These are phyloP conservation scores for Heliocidaris erythrogramma DNA, from an alignment of 35 echinoderm and acorn worm species.

Conservation along the genomic window DNA sequence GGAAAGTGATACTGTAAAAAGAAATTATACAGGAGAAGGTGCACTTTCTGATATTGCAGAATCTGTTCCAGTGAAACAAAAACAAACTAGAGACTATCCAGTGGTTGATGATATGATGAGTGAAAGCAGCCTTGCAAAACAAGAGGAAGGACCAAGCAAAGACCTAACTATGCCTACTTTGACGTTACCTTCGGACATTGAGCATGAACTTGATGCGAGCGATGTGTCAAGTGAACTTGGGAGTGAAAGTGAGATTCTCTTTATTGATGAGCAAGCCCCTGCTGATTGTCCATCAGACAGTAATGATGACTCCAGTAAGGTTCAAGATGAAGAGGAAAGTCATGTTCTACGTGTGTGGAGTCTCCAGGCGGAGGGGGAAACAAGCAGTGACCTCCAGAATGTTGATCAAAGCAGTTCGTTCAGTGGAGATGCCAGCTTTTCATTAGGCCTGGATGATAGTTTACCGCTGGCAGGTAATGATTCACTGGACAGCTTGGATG, in stretches of 20 bases:
- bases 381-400: background rate
- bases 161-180: background rate
- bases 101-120: background rate
- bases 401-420: background rate
- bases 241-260: background rate
- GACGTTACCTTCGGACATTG: background rate
- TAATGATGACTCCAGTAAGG: background rate
- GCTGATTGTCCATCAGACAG: background rate
- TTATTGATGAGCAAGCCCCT: background rate
- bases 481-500: background rate
- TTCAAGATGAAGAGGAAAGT: background rate
- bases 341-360: constrained; percentile 38
- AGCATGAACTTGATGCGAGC: background rate
- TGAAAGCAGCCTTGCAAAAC: background rate
- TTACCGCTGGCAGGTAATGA: background rate
- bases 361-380: background rate
- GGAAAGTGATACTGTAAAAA: background rate
- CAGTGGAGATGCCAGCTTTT: background rate
- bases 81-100: background rate
- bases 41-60: background rate
- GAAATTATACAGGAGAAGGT: background rate
- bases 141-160: background rate
- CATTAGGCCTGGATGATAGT: background rate
- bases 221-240: constrained; percentile 9
- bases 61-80: background rate